A percentile compares a stretch with the other conserved stretches of the same genome.
Conservation (phyloP, 53 echinoderm and acorn worm genomes). For the Zoroaster sp. region DNA sequence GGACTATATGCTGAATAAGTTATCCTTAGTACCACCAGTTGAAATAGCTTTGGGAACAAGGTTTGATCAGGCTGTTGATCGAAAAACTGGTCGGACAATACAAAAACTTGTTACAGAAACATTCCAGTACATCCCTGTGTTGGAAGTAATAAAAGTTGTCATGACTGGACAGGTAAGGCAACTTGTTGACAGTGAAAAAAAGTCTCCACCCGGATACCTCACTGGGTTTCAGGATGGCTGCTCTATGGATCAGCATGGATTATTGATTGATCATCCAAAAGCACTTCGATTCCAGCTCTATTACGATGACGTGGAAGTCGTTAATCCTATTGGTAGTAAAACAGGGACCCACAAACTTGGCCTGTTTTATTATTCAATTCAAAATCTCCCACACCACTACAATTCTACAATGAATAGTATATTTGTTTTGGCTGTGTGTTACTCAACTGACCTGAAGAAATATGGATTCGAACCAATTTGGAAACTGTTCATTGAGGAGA, state of each 20-base stretch:
- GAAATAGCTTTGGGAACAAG: constrained; percentile 50
- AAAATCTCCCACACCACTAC: constrained; percentile 56
- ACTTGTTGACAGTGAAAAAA: constrained; percentile 36
- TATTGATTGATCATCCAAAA: not conserved
- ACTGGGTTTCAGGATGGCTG: constrained; percentile 55
- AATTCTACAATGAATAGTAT: constrained; percentile 21
- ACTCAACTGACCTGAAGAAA: constrained; percentile 45
- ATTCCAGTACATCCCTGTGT: constrained; percentile 66
- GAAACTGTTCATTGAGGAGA: constrained; percentile 51
- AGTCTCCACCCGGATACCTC: not conserved
- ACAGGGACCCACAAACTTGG: constrained; percentile 51
- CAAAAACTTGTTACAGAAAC: constrained; percentile 67
- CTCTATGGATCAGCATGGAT: constrained; percentile 50
- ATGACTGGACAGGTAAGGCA: not conserved
- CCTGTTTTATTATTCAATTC: constrained; percentile 57
- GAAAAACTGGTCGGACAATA: constrained; percentile 22
- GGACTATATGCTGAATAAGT: constrained; percentile 50
- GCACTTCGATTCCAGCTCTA: constrained; percentile 49
- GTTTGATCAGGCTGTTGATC: constrained; percentile 53
- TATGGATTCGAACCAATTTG: constrained; percentile 52
- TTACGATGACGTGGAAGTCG: constrained; percentile 70
- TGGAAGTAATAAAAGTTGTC: constrained; percentile 47
- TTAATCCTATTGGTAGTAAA: constrained; percentile 59
- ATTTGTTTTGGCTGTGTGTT: constrained; percentile 39
- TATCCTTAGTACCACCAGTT: constrained; percentile 35